Conservation (phyloP, 2,113 vertebrate genomes). For the Bagarius yarrelli region DNA sequence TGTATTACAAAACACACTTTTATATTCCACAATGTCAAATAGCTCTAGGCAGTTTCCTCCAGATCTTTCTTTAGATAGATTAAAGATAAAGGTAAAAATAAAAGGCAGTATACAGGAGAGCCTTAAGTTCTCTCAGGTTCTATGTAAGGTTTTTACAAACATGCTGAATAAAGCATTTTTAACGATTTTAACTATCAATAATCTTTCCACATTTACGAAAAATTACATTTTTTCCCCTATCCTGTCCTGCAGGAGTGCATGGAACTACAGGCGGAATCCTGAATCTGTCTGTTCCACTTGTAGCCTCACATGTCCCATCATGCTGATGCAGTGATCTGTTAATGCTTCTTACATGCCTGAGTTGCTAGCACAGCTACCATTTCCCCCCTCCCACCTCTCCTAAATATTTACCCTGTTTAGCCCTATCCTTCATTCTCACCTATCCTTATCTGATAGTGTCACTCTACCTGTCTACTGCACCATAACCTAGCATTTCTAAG, state of each 20-base stretch:
- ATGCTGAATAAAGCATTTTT: neutral
- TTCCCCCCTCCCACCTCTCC: neutral
- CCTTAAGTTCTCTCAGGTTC: neutral
- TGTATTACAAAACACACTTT: neutral
- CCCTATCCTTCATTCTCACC: neutral
- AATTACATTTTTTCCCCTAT: neutral
- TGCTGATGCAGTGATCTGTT: conserved; percentile 63
- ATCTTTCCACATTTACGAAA: no score
- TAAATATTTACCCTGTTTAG: neutral
- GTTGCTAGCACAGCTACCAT: conserved; percentile 37
- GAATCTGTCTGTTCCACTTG: conserved; percentile 16
- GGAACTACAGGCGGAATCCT: neutral
- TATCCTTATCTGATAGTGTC: conserved; percentile 10
- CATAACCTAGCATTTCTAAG: neutral
- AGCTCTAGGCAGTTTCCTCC: neutral
- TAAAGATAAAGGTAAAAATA: neutral
- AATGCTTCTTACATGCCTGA: conserved; percentile 66
- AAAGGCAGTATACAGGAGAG: neutral
- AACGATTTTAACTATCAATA: neutral
- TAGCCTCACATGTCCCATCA: conserved; percentile 65
- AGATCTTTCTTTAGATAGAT: neutral
- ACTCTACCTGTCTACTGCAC: neutral
- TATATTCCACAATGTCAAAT: neutral
- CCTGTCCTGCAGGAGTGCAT: conserved; percentile 28
- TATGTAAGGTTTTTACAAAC: neutral